Base-by-base conservation (phyloP, 2,113 vertebrate species). In the Anolis sagrei region DNA sequence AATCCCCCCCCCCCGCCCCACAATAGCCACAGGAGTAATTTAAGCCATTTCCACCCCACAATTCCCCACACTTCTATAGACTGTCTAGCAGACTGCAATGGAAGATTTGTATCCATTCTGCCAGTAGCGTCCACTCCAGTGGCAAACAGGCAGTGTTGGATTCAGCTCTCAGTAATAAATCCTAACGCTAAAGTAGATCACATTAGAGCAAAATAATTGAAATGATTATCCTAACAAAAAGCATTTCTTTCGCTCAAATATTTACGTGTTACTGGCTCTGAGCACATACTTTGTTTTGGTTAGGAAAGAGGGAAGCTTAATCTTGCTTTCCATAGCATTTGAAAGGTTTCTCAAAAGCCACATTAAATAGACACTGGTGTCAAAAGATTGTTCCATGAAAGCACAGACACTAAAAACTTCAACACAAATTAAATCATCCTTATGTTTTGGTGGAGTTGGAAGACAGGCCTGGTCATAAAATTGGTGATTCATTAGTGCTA, bases 401-500 rank as follows among this genome's bases (percentile, higher is more conserved):
- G 93, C 88, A 91, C 84, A 94, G 86, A 89, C 64, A 91, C 87
- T 94, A 86, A 94, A 93, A 77, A 75, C 87, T 91, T 91, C 85
- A 94, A 85, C 88, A 92, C 92, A 95, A 95, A 96, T 96, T 92
- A 94, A 95, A 94, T 94, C 94, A 91, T 91, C 93, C 90, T 94
- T 92, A 80, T 91, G 87, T 94, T 94, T 92, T 93, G 91, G 92
- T 93, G 91, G 72, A 90, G 90, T 68, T 74, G 84, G 83, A 95
- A 93, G 87, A 66, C 90, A 92, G 94, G 87, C 89, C 92, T 82
- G 72, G 88, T 90, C 90, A 76, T 81, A 70, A 32, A 90, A 92
- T 69, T 87, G 82, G 84, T 95, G 95, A 95, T 95, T 96, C 95
- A 96, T 96, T 96, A 96, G 88, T 94, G 89, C 88, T 96, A 96